phyloP scores from a whole-genome alignment of 2,888 invertebrate genomes.

The Pimpla rufipes region DNA sequence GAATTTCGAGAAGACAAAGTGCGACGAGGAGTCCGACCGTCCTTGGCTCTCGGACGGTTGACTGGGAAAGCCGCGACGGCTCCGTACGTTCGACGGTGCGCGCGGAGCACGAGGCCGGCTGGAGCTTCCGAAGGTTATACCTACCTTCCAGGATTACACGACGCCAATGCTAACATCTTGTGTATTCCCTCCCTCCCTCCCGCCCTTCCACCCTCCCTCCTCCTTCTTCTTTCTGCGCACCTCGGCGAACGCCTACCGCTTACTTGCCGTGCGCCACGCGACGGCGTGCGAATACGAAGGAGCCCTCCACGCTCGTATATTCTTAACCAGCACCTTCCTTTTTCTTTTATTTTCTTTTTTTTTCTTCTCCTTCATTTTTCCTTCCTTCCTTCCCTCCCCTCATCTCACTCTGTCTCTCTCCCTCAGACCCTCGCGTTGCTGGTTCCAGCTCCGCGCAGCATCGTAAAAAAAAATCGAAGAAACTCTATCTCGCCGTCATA shows the following conservation, averaged over 20 bases:
- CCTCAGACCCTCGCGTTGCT: background rate
- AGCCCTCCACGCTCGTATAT: slow-evolving; percentile 59
- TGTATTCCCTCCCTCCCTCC: slow-evolving; percentile 44
- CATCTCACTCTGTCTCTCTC: no score
- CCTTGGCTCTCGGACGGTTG: slow-evolving; percentile 62
- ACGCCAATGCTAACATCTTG: slow-evolving; percentile 74
- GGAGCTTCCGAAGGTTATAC: slow-evolving; percentile 72
- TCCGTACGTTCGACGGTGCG: slow-evolving; percentile 44
- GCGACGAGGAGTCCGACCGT: slow-evolving; percentile 35
- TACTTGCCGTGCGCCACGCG: slow-evolving; percentile 64
- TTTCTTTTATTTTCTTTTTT: background rate
- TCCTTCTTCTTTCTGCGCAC: slow-evolving; percentile 46
- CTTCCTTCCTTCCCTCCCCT: background rate
- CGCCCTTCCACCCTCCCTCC: slow-evolving; percentile 1
- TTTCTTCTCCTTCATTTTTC: slow-evolving; percentile 30
- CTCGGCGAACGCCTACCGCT: slow-evolving; percentile 42
- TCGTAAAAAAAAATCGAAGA: slow-evolving; percentile 30
- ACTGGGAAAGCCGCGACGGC: slow-evolving; percentile 46
- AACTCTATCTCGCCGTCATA: slow-evolving; percentile 22
- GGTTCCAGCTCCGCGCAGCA: background rate
- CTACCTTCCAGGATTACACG: slow-evolving; percentile 74
- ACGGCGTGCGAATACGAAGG: slow-evolving; percentile 67
- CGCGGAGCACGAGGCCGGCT: slow-evolving; percentile 65
- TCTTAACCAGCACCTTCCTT: slow-evolving; percentile 48
- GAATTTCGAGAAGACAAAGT: slow-evolving; percentile 27